Base-by-base conservation (phyloP, 2,797 vertebrate species). In the Bradypus variegatus region DNA sequence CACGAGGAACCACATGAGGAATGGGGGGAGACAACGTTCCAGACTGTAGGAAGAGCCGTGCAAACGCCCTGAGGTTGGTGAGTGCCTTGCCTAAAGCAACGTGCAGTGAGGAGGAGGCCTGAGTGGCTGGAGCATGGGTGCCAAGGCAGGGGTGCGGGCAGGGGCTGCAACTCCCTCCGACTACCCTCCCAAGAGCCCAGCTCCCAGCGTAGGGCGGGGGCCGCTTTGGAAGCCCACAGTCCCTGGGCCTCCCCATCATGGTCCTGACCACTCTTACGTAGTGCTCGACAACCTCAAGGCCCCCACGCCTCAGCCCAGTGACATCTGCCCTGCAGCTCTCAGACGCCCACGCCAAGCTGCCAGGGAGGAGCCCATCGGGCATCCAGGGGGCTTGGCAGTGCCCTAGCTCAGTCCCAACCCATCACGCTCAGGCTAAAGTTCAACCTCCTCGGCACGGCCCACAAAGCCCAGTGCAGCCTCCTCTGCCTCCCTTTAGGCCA, bases 21-120 rank as follows among this genome's bases (percentile, higher is more conserved):
- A 58, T 23, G 10, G 13, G 41, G 41, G 29, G 36, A 50, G 36
- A 25, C 0, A 1, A 36, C 0, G 1, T 36, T 81, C 76, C 7
- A 55, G 72, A 18, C 48, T 15, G 18, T 16, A 36, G 62, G 25
- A 62, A 58, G 9, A 12, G 27, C 67, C 23, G 21, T 58, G 29
- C 89, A 90, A 77, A 91, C 72, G 62, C 81, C 55, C 38, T 60
- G 58, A 70, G 36, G 38, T 29, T 14, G 60, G 36, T 13, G 33
- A 15, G 14, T n/a, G 60, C 25, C 3, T 12, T 5, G 19, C 31
- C 38, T 65, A 16, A 58, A 55, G 38, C 14, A 8, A 58, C 18
- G 16, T 23, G 14, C 13, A 23, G 81, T 2, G 2, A 19, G 50
- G 15, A 86, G 55, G 36, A 69, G 60, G 81, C n/a, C 31, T 6